Base-by-base conservation (phyloP, 92 coral and sea anemone genomes). In the Meandrina meandrites region DNA sequence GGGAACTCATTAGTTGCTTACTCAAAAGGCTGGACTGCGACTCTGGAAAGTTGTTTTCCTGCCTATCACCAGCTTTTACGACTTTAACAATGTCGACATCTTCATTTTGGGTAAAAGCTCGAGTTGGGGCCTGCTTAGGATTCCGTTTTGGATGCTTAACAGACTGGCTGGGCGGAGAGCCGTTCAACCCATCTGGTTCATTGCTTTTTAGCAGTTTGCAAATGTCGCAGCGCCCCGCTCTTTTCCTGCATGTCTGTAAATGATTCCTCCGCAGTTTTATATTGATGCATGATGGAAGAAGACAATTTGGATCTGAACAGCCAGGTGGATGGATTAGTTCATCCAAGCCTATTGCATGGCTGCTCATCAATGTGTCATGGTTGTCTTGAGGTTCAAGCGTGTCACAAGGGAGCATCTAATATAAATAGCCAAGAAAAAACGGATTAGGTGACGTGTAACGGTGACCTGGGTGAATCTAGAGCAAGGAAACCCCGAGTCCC, bases 261-360 rank as follows among this genome's bases (percentile, higher is more conserved):
- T 84, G 87, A 34, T 78, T 84, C 57, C 32, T 74, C 34, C 48
- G 40, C 16, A 84, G 37, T 60, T 84, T 84, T 13, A 56, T 53
- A 45, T 84, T 84, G 31, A 84, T 75, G 30, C 87, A 84, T 24
- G 56, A 64, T 16, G 87, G 87, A 35, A 84, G 80, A 56, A 84
- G 76, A 51, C 87, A 84, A 80, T 84, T 84, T 56, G 80, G 87
- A 56, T 84, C 87, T 24, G 70, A 84, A 17, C 87, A 84, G 12
- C 87, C 87, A 28, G 80, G 73, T 1, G 48, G 87, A 18, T 84
- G 87, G 21, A 75, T 27, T n/a, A 74, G 35, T 15, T 42, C 50
- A 37, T 17, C 30, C 58, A 66, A 24, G 57, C 45, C 45, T 53
- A 21, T 54, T 24, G 83, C 45, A 13, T 35, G 70, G 72, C 32